phyloP scores from a whole-genome alignment of 1,140 invertebrate species.

The Drosophila repleta region DNA sequence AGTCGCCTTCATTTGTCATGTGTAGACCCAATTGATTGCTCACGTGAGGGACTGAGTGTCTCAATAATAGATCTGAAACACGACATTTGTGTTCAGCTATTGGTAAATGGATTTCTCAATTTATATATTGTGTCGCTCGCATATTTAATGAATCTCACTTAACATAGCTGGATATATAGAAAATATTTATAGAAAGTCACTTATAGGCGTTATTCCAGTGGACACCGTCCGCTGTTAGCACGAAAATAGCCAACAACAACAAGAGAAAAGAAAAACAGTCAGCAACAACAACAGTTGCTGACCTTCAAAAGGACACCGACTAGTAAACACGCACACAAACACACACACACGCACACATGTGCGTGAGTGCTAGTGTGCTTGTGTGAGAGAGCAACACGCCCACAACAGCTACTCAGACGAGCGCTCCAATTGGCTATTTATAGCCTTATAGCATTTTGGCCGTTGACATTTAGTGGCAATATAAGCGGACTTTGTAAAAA shows the following conservation, averaged over 20 bases:
- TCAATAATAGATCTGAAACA: constrained; percentile 4
- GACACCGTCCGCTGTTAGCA: constrained; percentile 36
- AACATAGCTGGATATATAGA: constrained; percentile 15
- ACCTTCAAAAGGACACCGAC: constrained; percentile 81
- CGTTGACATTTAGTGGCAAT: constrained; percentile 68
- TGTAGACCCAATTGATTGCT: constrained; percentile 22
- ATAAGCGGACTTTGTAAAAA: constrained; percentile 46
- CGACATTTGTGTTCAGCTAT: not conserved
- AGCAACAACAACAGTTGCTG: constrained; percentile 62
- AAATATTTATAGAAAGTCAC: constrained; percentile 23
- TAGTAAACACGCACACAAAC: constrained; percentile 22
- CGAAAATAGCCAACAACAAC: constrained; percentile 53
- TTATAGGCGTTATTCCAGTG: constrained; percentile 22
- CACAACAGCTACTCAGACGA: constrained; percentile 34
- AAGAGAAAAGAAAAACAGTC: not conserved
- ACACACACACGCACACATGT: constrained; percentile 7
- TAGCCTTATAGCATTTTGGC: constrained; percentile 62
- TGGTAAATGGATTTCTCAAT: not conserved
- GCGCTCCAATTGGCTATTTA: constrained; percentile 53
- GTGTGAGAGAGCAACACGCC: constrained; percentile 16
- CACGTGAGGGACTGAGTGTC: constrained; percentile 40
- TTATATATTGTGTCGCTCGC: not conserved
- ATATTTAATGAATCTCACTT: constrained; percentile 24
- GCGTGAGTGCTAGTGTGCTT: constrained; percentile 1
- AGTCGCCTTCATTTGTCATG: constrained; percentile 14